These are phyloP conservation scores for Ptychoptera albimana DNA, from an alignment of 2,888 invertebrate species.

Conservation along the genomic window DNA sequence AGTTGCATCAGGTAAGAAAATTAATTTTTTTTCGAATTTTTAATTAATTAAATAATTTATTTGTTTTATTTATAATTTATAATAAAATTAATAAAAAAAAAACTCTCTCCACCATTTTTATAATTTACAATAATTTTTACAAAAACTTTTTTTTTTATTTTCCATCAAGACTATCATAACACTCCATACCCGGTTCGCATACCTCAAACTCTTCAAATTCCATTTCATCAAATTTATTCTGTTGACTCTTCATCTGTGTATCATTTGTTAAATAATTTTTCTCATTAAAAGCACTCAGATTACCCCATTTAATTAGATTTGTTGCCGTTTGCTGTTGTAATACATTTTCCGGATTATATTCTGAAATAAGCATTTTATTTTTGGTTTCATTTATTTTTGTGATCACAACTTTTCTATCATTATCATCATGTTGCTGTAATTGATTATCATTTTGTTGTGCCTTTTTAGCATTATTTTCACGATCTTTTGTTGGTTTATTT, in stretches of 20 bases:
- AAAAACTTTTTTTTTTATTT: conserved; percentile 16
- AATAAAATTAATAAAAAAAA: no score
- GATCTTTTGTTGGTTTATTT: neutral
- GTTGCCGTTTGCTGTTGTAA: neutral
- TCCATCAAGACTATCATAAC: conserved; percentile 39
- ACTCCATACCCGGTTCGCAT: conserved; percentile 34
- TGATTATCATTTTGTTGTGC: neutral
- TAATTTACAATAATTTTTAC: neutral
- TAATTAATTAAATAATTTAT: conserved; percentile 5
- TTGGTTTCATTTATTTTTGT: no score
- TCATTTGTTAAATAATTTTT: conserved; percentile 46
- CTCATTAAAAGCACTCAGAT: conserved; percentile 31
- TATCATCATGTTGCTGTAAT: neutral
- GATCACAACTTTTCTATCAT: neutral
- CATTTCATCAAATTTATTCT: conserved; percentile 62
- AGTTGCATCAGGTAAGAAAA: conserved; percentile 14
- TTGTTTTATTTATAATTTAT: no score
- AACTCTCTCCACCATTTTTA: conserved; percentile 1
- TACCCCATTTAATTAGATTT: conserved; percentile 6
- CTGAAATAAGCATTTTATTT: no score
- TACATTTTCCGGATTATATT: no score
- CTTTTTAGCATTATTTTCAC: neutral
- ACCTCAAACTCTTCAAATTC: conserved; percentile 72
- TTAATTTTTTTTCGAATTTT: conserved; percentile 10
- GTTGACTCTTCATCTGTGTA: conserved; percentile 39